Base-by-base conservation (phyloP, 2,797 vertebrate species). In the Babyrousa celebensis region DNA sequence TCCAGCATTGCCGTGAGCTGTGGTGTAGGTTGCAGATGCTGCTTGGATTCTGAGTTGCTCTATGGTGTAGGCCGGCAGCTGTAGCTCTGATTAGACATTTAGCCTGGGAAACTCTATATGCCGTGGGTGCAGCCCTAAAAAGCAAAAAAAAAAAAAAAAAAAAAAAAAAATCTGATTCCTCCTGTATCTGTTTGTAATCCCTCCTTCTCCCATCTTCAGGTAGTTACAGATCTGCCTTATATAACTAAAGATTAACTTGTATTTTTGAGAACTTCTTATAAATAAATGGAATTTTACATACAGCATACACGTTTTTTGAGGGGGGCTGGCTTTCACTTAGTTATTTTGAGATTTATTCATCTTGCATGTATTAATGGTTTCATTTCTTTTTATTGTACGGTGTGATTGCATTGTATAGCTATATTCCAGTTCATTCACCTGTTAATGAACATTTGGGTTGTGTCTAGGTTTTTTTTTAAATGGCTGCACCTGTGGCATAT, bases 371-470 rank as follows among this genome's bases (percentile, higher is more conserved):
- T 60, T 78, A 36, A 7, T 86, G 32, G 52, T 71, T 60, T 56
- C 14, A 48, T 70, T 89, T 77, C n/a, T 43, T 85, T 91, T 85
- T 70, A 79, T 85, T 78, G 93, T 67, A 40, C 56, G 91, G 65
- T n/a, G 27, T 36, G 86, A 15, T 87, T 91, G 32, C 18, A 8
- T 27, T 74, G 48, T 58, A 27, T 78, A 52, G 58, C 3, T 71
- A 6, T 72, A 72, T 72, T 21, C 56, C 16, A 88, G 18, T 21
- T 62, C 40, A n/a, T 91, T 82, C 14, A 86, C 6, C 60, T 80
- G 1, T 67, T 91, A 48, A 48, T 91, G 48, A 29, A n/a, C 52
- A 68, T 87, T 67, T 60, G 36, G n/a, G 10, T 84, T 94, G 60
- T 83, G 78, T 83, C 71, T 40, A 60, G 52, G 60, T 68, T 86